Conservation (phyloP, 2,888 invertebrate species). For the Tridacna crocea region DNA sequence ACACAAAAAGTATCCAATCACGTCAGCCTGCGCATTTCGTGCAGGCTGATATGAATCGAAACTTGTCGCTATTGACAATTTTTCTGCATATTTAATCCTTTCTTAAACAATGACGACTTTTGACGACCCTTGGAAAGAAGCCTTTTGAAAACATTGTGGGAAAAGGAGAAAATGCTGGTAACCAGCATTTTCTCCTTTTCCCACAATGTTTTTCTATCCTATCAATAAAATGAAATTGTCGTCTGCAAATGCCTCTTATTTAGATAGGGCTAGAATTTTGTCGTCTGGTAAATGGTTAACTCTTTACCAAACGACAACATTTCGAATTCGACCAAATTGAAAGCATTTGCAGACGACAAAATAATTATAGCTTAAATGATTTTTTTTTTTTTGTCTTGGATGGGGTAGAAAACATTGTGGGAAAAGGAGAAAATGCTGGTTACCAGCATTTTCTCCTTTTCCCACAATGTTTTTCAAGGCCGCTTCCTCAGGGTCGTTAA, state of each 20-base stretch:
- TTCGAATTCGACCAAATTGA: no score
- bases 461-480: no score
- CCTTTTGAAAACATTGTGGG: not conserved
- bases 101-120: not conserved
- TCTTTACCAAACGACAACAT: no score
- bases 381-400: no score
- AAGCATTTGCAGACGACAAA: no score
- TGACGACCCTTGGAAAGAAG: no score
- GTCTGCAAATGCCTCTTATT: not conserved
- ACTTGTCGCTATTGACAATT: not conserved
- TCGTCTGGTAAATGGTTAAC: not conserved
- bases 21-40: not conserved
- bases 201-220: not conserved
- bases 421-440: no score
- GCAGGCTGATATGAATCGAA: not conserved
- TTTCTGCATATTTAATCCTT: not conserved
- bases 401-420: no score
- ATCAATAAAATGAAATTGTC: not conserved
- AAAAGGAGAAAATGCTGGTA: not conserved
- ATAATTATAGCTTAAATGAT: no score
- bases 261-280: not conserved
- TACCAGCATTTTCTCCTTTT: no score
- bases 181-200: conserved; percentile 4
- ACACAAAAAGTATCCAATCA: not conserved
- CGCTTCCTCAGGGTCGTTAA: not conserved